Evolutionary conservation across 1,140 invertebrate genomes (phyloP), one percentile per base, ranked within the genome.

Genomic region (Amphibalanus amphitrite): DNA sequence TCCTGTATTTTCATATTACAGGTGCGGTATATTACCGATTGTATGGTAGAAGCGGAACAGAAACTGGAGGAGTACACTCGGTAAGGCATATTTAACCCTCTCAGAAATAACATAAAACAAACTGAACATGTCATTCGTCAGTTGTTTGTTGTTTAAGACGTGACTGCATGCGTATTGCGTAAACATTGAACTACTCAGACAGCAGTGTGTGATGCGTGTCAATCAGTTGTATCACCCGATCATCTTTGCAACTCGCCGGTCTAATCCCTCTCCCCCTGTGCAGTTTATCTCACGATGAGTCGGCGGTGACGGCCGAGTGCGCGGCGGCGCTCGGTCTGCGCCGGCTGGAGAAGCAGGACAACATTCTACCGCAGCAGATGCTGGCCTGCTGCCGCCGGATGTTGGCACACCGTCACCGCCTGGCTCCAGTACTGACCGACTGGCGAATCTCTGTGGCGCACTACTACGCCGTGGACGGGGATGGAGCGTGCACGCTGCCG

Each of bases 401-500:
- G 64, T 79, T 93, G 10, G 73, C 82, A 33, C 78, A 86, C 73
- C 81, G 85, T 72, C 74, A 76, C 68, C 75, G 77, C 29, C 80
- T 82, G 65, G 73, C 72, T 71, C 78, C 47, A 38, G 79, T 78
- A 47, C 80, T 81, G 72, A 78, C 80, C 69, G 87, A 85, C 64
- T 82, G 87, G 40, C 85, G 87, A 76, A 77, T 97, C 0, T 88
- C 87, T 78, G 86, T 96, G 33, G 90, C 92, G 0, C 90, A 92
- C 78, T 96, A 95, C 80, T 96, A 95, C 78, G 92, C 92, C 0
- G 88, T 97, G 23, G 84, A 93, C 77, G 87, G 88, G 10, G 93
- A 95, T 80, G 93, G 93, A 3, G 87, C 92, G 73, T 85, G 95
- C 71, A 95, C 91, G 78, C 89, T 97, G 77, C 93, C 93, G n/a